Percentiles rank a stretch among this genome's conserved stretches.
phyloP scores from a whole-genome alignment of 2,113 vertebrate genomes.

The Thamnaconus septentrionalis region DNA sequence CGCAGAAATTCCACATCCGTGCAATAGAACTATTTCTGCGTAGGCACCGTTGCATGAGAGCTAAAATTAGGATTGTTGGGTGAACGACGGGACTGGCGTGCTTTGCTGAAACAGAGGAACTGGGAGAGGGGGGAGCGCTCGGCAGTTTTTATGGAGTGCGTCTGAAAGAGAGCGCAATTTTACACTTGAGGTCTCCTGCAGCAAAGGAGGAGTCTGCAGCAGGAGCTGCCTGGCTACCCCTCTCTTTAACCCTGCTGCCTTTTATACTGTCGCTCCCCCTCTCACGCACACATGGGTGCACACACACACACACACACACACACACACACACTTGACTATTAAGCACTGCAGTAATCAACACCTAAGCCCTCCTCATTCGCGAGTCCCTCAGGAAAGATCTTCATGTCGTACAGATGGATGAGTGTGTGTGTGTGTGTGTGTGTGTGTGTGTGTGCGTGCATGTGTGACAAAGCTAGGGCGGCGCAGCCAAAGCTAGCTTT shows the following conservation, averaged over 20 bases:
- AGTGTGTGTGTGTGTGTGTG: slow-evolving; percentile 5
- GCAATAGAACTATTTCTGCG: no score
- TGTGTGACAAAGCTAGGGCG: slow-evolving; percentile 18
- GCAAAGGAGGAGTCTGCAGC: slow-evolving; percentile 36
- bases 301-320: slow-evolving; percentile 16
- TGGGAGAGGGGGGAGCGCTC: slow-evolving; percentile 25
- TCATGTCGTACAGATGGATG: slow-evolving; percentile 44
- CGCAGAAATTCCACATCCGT: no score
- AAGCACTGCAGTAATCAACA: slow-evolving; percentile 75
- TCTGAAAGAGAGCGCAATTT: slow-evolving; percentile 62
- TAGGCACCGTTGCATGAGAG: no score
- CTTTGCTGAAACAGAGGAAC: background rate
- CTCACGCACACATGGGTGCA: slow-evolving; percentile 6
- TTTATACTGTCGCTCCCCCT: slow-evolving; percentile 3
- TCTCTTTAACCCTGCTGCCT: slow-evolving; percentile 52
- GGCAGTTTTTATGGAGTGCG: slow-evolving; percentile 43
- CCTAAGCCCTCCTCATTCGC: slow-evolving; percentile 59
- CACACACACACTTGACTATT: slow-evolving; percentile 51
- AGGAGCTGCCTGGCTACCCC: slow-evolving; percentile 39
- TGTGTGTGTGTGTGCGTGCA: slow-evolving; percentile 30
- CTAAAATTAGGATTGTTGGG: no score
- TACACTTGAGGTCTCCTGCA: slow-evolving; percentile 61
- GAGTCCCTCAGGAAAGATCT: slow-evolving; percentile 55
- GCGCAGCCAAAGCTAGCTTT: slow-evolving; percentile 45
- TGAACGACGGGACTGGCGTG: background rate